Base-by-base conservation (phyloP, 2,797 vertebrate genomes). In the Champsocephalus esox region DNA sequence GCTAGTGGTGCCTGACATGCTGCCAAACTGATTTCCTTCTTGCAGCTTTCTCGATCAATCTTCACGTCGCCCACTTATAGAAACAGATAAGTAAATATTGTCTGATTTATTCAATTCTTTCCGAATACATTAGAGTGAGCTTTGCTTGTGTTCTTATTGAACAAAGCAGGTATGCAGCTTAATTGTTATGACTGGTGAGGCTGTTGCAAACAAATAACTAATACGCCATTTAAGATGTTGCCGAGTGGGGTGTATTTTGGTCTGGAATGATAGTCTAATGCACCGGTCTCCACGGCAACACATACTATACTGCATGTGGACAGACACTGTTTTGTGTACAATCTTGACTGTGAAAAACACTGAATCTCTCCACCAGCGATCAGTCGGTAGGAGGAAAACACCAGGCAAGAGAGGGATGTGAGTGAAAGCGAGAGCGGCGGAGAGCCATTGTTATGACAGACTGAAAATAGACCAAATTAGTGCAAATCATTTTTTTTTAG, bases 401-500 rank as follows among this genome's bases (percentile, higher is more conserved):
- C 69, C 45, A 63, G 80, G 80, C 83, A 83, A 70, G 81, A 77
- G 73, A 79, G 65, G 49, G 75, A 85, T 80, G 76, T 81, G 83
- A 81, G 83, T 59, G 82, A 81, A 70, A 61, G 50, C 73, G 80
- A 80, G 66, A 60, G 81, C 70, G 82, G 82, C 13, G 66, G 83
- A 83, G 85, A 90, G 83, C 70, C 74, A 85, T 70, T 89, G 87
- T 90, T 92, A 80, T 88, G 88, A 90, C 80, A 73, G 77, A 79
- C 89, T 92, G 79, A 91, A 94, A 94, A 95, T 94, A 92, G 93
- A 92, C 73, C 88, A 86, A 94, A 94, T 91, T 88, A 93, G 87
- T 86, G 82, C 90, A 80, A 87, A 86, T 74, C 62, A 81, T 83
- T 81, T 81, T 73, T 61, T 54, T 13, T 51, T 38, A 38, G 72